These are phyloP conservation scores for Crematogaster levior DNA, from an alignment of 2,888 invertebrate genomes.

Conservation along the genomic window DNA sequence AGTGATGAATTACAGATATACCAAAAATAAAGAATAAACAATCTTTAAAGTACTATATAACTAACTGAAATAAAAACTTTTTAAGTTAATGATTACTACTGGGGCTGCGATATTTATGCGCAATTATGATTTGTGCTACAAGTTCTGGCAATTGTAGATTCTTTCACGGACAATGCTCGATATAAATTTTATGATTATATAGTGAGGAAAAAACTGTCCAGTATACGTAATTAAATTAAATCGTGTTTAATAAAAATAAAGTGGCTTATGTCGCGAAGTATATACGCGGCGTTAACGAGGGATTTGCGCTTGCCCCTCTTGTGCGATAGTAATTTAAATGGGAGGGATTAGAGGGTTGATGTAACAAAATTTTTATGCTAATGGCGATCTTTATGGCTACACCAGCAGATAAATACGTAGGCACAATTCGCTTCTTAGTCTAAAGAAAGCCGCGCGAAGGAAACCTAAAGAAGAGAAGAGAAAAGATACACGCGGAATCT, in stretches of 20 bases:
- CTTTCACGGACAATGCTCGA: not conserved
- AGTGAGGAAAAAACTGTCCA: not conserved
- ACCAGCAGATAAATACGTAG: slow-evolving; percentile 55
- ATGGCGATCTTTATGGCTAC: slow-evolving; percentile 59
- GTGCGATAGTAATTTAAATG: slow-evolving; percentile 34
- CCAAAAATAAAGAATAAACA: not conserved
- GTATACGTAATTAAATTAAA: slow-evolving; percentile 40
- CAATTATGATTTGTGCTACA: not conserved
- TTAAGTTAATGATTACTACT: not conserved
- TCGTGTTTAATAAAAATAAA: slow-evolving; percentile 29
- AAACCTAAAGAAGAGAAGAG: slow-evolving; percentile 3
- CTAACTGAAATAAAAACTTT: not conserved
- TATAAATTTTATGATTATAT: not conserved
- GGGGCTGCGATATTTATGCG: not conserved
- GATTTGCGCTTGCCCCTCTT: slow-evolving; percentile 11
- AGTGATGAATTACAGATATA: not conserved
- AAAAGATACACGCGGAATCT: slow-evolving; percentile 60
- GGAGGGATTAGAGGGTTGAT: slow-evolving; percentile 28
- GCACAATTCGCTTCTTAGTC: slow-evolving; percentile 60
- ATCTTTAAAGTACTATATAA: not conserved
- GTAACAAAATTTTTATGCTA: slow-evolving; percentile 49
- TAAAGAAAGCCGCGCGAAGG: slow-evolving; percentile 23
- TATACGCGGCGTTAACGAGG: slow-evolving; percentile 36
- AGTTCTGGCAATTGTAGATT: not conserved
- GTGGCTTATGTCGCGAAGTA: slow-evolving; percentile 2